phyloP scores from a whole-genome alignment of 2,113 vertebrate genomes.

The Indicator maculatus region DNA sequence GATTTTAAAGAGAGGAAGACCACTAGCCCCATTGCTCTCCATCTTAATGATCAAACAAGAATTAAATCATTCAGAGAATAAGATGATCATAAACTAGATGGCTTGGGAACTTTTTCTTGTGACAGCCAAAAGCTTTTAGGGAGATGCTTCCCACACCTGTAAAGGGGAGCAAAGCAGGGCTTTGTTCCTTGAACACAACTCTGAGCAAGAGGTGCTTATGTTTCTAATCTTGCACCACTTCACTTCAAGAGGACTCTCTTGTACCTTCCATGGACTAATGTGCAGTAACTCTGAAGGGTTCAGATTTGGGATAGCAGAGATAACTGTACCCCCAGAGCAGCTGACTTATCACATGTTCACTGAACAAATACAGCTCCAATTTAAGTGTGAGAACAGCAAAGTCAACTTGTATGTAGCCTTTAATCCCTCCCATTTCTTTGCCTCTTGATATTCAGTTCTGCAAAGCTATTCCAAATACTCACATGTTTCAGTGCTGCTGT shows the following conservation, averaged over 20 bases:
- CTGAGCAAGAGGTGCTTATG: neutral
- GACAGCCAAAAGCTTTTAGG: neutral
- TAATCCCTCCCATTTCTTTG: neutral
- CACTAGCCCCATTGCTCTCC: neutral
- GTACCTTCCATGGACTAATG: neutral
- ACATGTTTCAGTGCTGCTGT: neutral
- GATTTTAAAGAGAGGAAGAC: neutral
- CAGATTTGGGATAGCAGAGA: neutral
- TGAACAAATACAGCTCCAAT: neutral
- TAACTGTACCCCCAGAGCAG: neutral
- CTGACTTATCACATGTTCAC: neutral
- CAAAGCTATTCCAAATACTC: neutral
- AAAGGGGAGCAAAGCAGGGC: neutral
- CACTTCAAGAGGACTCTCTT: neutral
- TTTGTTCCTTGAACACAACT: neutral
- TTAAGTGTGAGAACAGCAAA: neutral
- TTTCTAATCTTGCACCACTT: neutral
- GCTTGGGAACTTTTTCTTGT: neutral
- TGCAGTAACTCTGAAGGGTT: fast-evolving
- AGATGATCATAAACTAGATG: neutral
- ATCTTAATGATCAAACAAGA: neutral
- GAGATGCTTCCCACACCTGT: neutral
- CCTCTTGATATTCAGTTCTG: neutral
- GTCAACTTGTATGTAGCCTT: neutral
- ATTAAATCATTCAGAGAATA: neutral